Conservation (phyloP, 2,797 vertebrate species). For the Adrianichthys oophorus region DNA sequence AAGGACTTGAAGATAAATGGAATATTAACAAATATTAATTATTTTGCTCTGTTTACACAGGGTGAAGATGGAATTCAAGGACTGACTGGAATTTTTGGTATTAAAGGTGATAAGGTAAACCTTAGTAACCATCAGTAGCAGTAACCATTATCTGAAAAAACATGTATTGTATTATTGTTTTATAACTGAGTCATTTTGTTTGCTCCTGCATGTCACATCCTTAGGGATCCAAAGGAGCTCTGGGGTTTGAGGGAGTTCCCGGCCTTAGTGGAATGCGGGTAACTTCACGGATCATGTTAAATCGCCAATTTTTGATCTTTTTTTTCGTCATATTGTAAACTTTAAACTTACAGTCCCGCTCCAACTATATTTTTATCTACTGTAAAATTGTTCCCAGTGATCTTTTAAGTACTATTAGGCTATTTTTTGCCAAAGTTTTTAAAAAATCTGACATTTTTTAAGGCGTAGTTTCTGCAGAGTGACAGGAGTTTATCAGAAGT, state of each 20-base stretch:
- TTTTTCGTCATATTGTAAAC: not conserved
- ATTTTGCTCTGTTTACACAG: constrained; percentile 44
- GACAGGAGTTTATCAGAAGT: too few relatives aligned
- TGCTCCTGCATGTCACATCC: constrained; percentile 15
- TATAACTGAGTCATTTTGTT: not conserved
- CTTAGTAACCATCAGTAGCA: not conserved
- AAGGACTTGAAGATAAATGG: too few relatives aligned
- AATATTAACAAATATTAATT: not conserved
- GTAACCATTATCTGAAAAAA: not conserved
- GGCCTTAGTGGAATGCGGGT: constrained; percentile 87
- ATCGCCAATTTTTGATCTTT: constrained; percentile 30
- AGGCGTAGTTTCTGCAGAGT: too few relatives aligned
- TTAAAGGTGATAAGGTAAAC: constrained; percentile 72
- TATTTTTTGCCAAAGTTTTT: too few relatives aligned
- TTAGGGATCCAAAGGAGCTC: constrained; percentile 71
- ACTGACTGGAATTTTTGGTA: constrained; percentile 54
- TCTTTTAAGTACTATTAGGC: too few relatives aligned
- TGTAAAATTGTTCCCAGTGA: too few relatives aligned
- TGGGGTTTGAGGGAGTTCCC: constrained; percentile 67
- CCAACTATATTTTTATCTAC: too few relatives aligned
- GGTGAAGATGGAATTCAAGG: constrained; percentile 76
- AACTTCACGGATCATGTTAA: constrained; percentile 71
- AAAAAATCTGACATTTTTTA: too few relatives aligned
- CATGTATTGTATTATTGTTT: not conserved
- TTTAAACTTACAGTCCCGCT: too few relatives aligned